Evolutionary conservation across 2,113 vertebrate genomes (phyloP).

Genomic region (Planiliza haematocheilus): DNA sequence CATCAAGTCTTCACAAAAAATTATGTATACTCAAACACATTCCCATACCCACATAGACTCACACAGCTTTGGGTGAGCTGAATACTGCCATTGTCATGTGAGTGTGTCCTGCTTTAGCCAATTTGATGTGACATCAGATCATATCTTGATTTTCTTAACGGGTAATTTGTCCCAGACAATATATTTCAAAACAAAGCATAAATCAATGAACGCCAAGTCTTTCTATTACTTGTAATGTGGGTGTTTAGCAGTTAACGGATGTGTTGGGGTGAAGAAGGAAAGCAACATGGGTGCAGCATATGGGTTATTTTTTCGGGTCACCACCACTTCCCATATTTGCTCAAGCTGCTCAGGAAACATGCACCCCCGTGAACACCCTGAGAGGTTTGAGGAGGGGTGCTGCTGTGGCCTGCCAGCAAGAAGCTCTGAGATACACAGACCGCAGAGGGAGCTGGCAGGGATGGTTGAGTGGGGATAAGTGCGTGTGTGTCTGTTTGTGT

Average conservation of each 20-base stretch:
- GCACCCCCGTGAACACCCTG: conserved; percentile 35
- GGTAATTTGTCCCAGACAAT: background rate
- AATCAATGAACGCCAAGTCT: background rate
- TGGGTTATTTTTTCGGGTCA: conserved; percentile 55
- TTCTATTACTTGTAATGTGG: background rate
- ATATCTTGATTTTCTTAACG: background rate
- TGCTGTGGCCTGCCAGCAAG: conserved; percentile 48
- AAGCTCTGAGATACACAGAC: conserved; percentile 58
- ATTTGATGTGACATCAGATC: background rate
- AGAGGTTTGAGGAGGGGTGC: conserved; percentile 31
- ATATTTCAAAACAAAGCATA: background rate
- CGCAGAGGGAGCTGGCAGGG: conserved; percentile 52
- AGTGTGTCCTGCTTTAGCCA: background rate
- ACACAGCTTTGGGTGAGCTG: conserved; percentile 23
- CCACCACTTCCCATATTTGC: conserved; percentile 74
- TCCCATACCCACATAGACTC: conserved; percentile 22
- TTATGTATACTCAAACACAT: conserved; percentile 39
- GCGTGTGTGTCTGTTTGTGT: conserved; percentile 31
- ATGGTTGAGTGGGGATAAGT: conserved; percentile 41
- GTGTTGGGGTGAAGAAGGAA: conserved; percentile 7
- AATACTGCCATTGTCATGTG: conserved; percentile 48
- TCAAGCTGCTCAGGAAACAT: conserved; percentile 81
- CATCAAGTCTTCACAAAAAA: conserved; percentile 31
- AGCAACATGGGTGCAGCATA: conserved; percentile 23
- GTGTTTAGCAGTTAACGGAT: conserved; percentile 57